Conservation (phyloP, 2,113 vertebrate species). For the Heterochromis multidens region DNA sequence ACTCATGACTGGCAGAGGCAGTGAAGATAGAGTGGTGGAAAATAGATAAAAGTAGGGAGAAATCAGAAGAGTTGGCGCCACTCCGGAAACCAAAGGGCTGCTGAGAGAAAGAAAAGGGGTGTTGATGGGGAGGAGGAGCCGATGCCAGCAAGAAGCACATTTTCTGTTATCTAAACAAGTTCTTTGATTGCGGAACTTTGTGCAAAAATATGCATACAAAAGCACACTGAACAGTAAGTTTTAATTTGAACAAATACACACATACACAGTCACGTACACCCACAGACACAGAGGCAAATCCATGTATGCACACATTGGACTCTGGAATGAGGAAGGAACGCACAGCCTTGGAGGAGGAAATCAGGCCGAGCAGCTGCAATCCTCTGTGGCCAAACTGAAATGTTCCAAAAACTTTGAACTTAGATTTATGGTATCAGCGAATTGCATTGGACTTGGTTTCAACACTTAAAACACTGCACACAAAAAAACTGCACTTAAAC, state of each 20-base stretch:
- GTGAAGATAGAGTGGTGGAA: conserved; percentile 4
- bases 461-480: conserved; percentile 29
- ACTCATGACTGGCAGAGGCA: neutral
- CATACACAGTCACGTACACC: neutral
- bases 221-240: conserved; percentile 34
- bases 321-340: conserved; percentile 42
- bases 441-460: neutral
- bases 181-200: conserved; percentile 54
- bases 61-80: conserved; percentile 22
- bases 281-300: conserved; percentile 6
- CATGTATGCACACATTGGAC: neutral
- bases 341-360: conserved; percentile 35
- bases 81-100: conserved; percentile 9
- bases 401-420: conserved; percentile 45
- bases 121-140: conserved; percentile 46
- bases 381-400: conserved; percentile 22
- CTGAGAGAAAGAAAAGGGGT: conserved; percentile 43
- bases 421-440: conserved; percentile 40
- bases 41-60: neutral
- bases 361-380: conserved; percentile 32
- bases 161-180: conserved; percentile 52
- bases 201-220: neutral
- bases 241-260: conserved; percentile 34
- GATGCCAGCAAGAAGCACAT: conserved; percentile 46
- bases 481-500: conserved; percentile 15